Base-by-base conservation (phyloP, 2,113 vertebrate species). In the Ibidorhyncha struthersii region DNA sequence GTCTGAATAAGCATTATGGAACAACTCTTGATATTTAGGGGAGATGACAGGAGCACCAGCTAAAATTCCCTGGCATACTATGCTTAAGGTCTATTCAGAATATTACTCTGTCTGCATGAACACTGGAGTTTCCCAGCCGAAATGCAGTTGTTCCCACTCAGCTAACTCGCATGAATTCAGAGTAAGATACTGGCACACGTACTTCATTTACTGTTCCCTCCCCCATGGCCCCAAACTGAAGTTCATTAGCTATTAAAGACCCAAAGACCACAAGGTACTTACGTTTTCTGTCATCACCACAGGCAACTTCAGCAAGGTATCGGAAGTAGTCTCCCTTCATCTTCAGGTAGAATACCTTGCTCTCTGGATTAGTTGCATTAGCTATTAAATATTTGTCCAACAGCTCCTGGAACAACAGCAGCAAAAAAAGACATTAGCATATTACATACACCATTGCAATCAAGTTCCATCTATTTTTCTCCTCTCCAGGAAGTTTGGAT, bases 311-410 rank as follows among this genome's bases (percentile, higher is more conserved):
- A 96, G 99, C 99, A 81, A 99, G 99, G 98, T 99, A 99, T 98
- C 99, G 99, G 97, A 98, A 99, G 95, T 99, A 99, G 94, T 99
- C 99, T 63, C 99, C 99, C 96, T 99, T 99, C 99, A 99, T 99
- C 98, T 99, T 99, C 98, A 99, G 98, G 97, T 99, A 99, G 98
- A 99, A 99, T 72, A 99, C 99, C 98, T 99, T 98, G 98, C 99
- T 99, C 98, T 99, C 99, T 38, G 98, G 69, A 73, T 98, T 98
- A 97, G 96, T 98, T 96, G 99, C 98, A 90, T 99, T 99, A 90
- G 97, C 92, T 98, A 99, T 99, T 98, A 99, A 99, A 98, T 98
- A 98, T 76, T 99, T 97, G 96, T 98, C 98, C 98, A 99, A 98
- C 96, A 99, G 98, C 92, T 97, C 93, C 99, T 99, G 97, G 65